Percentiles rank a stretch among this genome's conserved stretches.
Evolutionary conservation across 2,797 vertebrate species (phyloP).

Genomic region (Gambelia wislizenii): DNA sequence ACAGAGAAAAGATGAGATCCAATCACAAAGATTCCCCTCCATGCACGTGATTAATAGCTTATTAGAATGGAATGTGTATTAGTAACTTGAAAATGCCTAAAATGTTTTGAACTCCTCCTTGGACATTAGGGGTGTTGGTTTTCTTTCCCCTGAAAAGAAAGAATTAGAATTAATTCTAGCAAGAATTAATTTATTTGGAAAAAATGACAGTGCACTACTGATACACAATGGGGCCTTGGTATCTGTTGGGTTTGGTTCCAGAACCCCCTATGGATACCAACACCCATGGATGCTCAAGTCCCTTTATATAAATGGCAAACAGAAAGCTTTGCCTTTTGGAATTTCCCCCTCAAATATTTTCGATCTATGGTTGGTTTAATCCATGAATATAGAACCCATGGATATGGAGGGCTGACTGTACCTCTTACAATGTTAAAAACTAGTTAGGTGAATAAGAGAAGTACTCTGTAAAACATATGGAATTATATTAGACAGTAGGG

Average conservation of each 20-base stretch:
- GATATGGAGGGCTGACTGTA: no score
- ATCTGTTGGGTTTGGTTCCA: no score
- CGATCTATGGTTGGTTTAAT: no score
- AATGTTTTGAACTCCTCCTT: slow-evolving; percentile 1
- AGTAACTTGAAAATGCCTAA: background rate
- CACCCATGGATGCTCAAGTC: no score
- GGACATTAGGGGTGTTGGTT: background rate
- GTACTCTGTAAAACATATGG: background rate
- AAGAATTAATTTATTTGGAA: no score
- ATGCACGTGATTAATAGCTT: slow-evolving; percentile 30
- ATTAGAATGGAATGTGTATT: background rate
- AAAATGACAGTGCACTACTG: no score
- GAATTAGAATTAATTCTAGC: background rate
- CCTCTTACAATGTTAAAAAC: background rate
- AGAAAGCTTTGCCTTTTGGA: no score
- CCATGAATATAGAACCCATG: no score
- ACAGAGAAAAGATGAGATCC: slow-evolving; percentile 26
- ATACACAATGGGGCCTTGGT: no score
- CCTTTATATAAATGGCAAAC: no score
- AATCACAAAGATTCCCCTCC: slow-evolving; percentile 40
- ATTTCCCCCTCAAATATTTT: no score
- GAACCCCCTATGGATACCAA: no score
- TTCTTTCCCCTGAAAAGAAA: slow-evolving; percentile 30
- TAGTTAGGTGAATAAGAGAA: background rate
- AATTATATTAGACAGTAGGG: background rate